Evolutionary conservation across 2,888 invertebrate species (phyloP).

Genomic region (Morpho achilles): DNA sequence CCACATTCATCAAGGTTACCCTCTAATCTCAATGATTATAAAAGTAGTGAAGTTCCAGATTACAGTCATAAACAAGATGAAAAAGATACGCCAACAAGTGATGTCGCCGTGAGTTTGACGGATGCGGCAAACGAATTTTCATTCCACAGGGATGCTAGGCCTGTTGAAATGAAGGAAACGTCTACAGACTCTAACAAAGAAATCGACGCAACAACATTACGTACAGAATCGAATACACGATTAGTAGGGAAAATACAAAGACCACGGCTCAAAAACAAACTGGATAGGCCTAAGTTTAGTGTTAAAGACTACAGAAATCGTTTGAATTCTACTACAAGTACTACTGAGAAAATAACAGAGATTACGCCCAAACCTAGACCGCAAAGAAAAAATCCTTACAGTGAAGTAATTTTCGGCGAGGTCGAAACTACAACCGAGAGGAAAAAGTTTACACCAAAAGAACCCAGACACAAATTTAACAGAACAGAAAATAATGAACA

Average conservation of each 20-base stretch:
- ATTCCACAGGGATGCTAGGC: slow-evolving; percentile 67
- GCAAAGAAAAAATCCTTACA: slow-evolving; percentile 64
- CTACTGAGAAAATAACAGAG: slow-evolving; percentile 57
- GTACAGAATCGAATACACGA: slow-evolving; percentile 48
- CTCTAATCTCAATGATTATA: slow-evolving; percentile 44
- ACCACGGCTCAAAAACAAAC: slow-evolving; percentile 73
- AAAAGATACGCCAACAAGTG: slow-evolving; percentile 75
- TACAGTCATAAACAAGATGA: slow-evolving; percentile 74
- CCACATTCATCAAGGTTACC: slow-evolving; percentile 45
- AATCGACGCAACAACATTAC: slow-evolving; percentile 46
- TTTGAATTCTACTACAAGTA: slow-evolving; percentile 77
- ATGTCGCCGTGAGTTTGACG: slow-evolving; percentile 58
- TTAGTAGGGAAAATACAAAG: slow-evolving; percentile 47
- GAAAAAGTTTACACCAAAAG: slow-evolving; percentile 76
- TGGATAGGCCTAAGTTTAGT: slow-evolving; percentile 85
- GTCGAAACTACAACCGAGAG: slow-evolving; percentile 67
- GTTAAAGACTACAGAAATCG: slow-evolving; percentile 87
- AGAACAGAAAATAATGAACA: slow-evolving; percentile 53
- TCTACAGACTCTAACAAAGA: slow-evolving; percentile 47
- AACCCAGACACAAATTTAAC: slow-evolving; percentile 56
- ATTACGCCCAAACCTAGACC: slow-evolving; percentile 65
- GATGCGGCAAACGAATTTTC: slow-evolving; percentile 59
- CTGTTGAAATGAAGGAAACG: slow-evolving; percentile 62
- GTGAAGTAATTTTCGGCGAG: slow-evolving; percentile 51
- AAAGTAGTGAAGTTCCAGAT: slow-evolving; percentile 55